Percentiles rank a stretch among this genome's conserved stretches.
Conservation (phyloP, 2,113 vertebrate species). For the Ameiurus melas region DNA sequence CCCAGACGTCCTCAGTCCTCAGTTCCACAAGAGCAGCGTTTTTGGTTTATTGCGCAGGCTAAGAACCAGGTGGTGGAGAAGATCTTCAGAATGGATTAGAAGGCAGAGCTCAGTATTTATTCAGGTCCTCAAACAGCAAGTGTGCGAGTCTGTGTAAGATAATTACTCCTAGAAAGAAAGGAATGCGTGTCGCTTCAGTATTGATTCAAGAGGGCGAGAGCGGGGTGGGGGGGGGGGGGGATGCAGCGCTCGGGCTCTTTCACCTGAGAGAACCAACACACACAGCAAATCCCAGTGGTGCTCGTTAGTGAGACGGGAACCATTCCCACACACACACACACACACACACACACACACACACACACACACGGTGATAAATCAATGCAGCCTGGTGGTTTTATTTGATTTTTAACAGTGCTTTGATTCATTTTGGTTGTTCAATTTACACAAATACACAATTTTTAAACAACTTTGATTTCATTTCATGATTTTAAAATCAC, state of each 20-base stretch:
- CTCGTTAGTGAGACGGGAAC: slow-evolving; percentile 8
- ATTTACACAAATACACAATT: not conserved
- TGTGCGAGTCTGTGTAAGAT: not conserved
- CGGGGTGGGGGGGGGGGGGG: too few relatives aligned
- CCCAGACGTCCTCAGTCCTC: not conserved
- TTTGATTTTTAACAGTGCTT: too few relatives aligned
- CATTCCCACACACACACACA: not conserved
- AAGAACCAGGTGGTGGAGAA: not conserved
- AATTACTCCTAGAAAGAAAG: not conserved
- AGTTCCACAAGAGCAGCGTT: not conserved
- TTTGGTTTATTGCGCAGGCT: not conserved
- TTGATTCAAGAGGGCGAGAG: not conserved
- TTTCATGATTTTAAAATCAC: not conserved
- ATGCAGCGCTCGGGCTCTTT: not conserved
- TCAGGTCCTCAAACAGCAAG: not conserved
- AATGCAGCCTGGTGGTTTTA: too few relatives aligned
- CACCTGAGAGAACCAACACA: not conserved
- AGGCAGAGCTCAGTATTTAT: not conserved
- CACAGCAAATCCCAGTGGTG: not conserved
- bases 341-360: not conserved
- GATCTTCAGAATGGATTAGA: not conserved
- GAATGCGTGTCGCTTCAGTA: not conserved
- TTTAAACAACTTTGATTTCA: not conserved
- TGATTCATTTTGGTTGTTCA: not conserved
- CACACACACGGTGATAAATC: not conserved